Evolutionary conservation across 2,797 vertebrate genomes (phyloP).

Genomic region (Spinus pinus): DNA sequence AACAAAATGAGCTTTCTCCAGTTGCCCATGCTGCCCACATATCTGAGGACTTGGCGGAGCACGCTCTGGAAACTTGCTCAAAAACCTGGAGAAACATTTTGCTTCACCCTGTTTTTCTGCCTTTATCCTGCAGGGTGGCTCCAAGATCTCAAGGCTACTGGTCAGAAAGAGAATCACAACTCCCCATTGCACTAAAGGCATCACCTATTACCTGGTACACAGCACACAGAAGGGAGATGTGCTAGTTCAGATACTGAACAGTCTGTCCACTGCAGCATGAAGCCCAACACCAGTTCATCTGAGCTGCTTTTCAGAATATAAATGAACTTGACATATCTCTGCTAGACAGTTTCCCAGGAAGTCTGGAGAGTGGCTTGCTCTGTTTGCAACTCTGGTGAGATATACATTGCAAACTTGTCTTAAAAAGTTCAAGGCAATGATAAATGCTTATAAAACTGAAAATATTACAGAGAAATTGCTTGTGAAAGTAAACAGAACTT

Average conservation of each 20-base stretch:
- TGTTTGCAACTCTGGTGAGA: background rate
- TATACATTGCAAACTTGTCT: background rate
- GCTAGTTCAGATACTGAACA: background rate
- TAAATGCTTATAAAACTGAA: background rate
- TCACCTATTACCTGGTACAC: background rate
- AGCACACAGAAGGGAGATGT: background rate
- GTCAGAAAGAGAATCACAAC: background rate
- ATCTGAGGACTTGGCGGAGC: background rate
- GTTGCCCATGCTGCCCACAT: background rate
- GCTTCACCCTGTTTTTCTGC: background rate
- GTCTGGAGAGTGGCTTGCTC: background rate
- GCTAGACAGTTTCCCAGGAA: background rate
- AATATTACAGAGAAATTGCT: background rate
- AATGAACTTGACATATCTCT: background rate
- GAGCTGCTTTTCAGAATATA: background rate
- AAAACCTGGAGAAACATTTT: background rate
- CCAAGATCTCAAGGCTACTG: background rate
- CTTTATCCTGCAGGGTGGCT: background rate
- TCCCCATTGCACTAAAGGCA: background rate
- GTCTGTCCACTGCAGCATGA: background rate
- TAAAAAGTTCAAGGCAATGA: background rate
- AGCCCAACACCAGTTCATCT: background rate
- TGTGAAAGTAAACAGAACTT: constrained; percentile 6
- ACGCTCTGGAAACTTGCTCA: background rate
- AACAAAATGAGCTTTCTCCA: background rate